Percentiles rank a stretch among this genome's conserved stretches.
These are phyloP conservation scores for Pygocentrus nattereri DNA, from an alignment of 2,797 vertebrate genomes.

Conservation along the genomic window DNA sequence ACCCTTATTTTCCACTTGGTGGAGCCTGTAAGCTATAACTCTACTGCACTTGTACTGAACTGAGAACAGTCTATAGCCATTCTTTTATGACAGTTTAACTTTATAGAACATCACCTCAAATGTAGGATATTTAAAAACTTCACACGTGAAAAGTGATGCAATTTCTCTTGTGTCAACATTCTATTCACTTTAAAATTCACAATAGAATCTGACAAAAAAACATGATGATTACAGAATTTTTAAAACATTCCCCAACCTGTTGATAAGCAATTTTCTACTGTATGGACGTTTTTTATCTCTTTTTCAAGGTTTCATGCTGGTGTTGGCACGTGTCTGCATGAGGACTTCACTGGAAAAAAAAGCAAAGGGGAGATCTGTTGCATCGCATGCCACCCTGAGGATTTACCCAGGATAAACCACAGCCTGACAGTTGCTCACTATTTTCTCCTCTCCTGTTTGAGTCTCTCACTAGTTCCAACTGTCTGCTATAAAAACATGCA, in stretches of 20 bases:
- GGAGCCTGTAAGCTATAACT: slow-evolving; percentile 11
- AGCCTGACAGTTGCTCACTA: slow-evolving; percentile 35
- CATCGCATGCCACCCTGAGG: slow-evolving; percentile 22
- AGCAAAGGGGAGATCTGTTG: not conserved
- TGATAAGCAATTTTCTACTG: not conserved
- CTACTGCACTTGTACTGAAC: not conserved
- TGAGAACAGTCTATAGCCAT: not conserved
- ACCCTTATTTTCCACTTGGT: slow-evolving; percentile 2
- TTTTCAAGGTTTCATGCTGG: not conserved
- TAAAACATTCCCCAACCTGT: not conserved
- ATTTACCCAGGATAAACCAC: slow-evolving; percentile 40
- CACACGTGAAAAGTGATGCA: not conserved
- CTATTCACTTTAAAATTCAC: too few species aligned
- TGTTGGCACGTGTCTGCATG: not conserved
- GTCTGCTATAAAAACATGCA: slow-evolving; percentile 69
- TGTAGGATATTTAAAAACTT: not conserved
- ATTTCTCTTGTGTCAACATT: not conserved
- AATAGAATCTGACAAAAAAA: too few species aligned
- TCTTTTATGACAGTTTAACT: not conserved
- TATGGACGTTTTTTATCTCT: not conserved
- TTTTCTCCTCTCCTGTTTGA: slow-evolving; percentile 23
- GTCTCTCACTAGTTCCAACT: slow-evolving; percentile 65
- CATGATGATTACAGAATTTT: too few species aligned
- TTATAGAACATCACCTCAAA: too few species aligned
- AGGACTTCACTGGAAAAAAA: not conserved